Conservation (phyloP, 2,888 invertebrate genomes). For the Terebella lapidaria region DNA sequence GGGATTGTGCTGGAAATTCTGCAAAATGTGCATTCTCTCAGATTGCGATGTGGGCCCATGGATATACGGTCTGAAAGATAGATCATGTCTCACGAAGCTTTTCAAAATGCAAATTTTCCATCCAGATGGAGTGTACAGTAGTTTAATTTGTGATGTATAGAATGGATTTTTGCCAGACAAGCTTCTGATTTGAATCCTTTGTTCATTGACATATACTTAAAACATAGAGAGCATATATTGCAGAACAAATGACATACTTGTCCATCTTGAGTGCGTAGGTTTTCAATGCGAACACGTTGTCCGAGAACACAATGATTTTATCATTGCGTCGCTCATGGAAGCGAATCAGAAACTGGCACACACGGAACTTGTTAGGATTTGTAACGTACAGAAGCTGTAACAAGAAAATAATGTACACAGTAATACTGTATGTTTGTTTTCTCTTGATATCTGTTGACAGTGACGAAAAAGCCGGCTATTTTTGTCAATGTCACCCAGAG, state of each 20-base stretch:
- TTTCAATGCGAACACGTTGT: conserved; percentile 96
- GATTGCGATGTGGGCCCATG: conserved; percentile 95
- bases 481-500: not conserved
- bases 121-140: no score
- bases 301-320: conserved; percentile 98
- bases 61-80: conserved; percentile 70
- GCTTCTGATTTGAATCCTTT: no score
- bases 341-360: conserved; percentile 89
- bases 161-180: no score
- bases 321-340: conserved; percentile 92
- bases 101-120: no score
- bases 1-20: conserved; percentile 97
- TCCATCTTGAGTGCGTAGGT: conserved; percentile 97
- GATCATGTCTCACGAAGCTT: no score
- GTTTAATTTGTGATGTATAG: no score
- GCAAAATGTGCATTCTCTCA: conserved; percentile 94
- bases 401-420: not conserved
- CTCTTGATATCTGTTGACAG: no score
- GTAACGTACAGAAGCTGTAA: conserved; percentile 80
- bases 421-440: not conserved
- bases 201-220: no score
- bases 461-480: no score
- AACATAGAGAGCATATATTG: no score
- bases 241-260: no score
- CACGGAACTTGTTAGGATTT: conserved; percentile 98